Conservation (phyloP, 1,140 invertebrate genomes). For the Halyomorpha halys region DNA sequence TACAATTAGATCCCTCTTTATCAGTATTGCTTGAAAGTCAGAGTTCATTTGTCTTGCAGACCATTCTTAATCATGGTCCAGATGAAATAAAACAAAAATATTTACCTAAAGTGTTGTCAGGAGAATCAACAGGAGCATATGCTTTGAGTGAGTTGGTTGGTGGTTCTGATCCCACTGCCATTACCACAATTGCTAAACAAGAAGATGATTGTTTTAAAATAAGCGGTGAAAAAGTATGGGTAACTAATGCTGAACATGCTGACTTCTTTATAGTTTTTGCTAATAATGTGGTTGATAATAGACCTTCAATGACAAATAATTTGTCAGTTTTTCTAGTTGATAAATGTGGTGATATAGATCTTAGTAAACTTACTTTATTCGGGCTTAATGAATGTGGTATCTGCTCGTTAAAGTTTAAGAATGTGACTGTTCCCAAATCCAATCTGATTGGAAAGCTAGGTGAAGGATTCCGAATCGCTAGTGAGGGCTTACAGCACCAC, state of each 20-base stretch:
- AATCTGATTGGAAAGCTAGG: constrained; percentile 3
- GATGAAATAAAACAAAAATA: neutral
- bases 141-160: neutral
- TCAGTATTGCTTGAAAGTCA: neutral
- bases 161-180: neutral
- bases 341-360: constrained; percentile 19
- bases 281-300: constrained; percentile 1
- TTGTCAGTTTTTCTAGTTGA: constrained; percentile 24
- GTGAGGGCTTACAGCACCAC: constrained; percentile 1
- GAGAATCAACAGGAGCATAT: neutral
- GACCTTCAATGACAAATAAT: neutral
- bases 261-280: constrained; percentile 26
- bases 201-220: neutral
- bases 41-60: neutral
- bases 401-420: constrained; percentile 18
- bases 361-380: neutral
- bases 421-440: constrained; percentile 3
- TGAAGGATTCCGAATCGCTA: constrained; percentile 16
- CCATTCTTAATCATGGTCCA: neutral
- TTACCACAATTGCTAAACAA: neutral
- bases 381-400: constrained; percentile 18
- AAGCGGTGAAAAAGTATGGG: constrained; percentile 25
- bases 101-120: neutral
- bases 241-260: constrained; percentile 24
- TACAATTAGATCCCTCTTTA: neutral